A percentile compares a stretch with the other conserved stretches of the same genome.
phyloP scores from a whole-genome alignment of 2,888 invertebrate species.

The Chromoteleia sp. region DNA sequence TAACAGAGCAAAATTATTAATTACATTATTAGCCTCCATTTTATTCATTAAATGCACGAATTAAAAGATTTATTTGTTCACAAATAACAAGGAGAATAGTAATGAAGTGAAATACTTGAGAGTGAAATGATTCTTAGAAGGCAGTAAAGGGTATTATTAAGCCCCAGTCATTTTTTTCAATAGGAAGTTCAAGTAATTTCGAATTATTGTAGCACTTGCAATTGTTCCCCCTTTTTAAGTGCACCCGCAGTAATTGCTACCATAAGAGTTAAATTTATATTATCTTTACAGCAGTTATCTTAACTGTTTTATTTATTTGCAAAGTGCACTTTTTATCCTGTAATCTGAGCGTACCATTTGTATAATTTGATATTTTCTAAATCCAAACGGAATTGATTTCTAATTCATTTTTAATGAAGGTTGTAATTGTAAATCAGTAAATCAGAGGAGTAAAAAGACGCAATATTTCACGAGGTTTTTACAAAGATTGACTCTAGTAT shows the following conservation, averaged over 20 bases:
- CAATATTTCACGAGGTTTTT: too few relatives aligned
- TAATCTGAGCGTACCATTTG: too few relatives aligned
- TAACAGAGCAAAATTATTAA: too few relatives aligned
- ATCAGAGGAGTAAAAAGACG: too few relatives aligned
- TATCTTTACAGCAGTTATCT: neutral
- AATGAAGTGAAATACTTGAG: constrained; percentile 1
- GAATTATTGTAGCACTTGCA: constrained; percentile 3
- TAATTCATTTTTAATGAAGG: too few relatives aligned
- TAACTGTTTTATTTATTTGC: neutral
- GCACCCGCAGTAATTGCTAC: neutral
- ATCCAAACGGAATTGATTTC: too few relatives aligned
- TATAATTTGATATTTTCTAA: too few relatives aligned
- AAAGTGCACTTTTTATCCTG: neutral
- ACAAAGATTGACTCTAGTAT: too few relatives aligned
- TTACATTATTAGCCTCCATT: too few relatives aligned
- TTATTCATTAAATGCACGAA: neutral
- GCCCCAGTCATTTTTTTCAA: constrained; percentile 8
- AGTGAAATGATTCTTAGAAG: constrained; percentile 15
- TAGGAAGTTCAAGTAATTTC: constrained; percentile 23
- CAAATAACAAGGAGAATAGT: neutral
- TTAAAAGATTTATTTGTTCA: neutral
- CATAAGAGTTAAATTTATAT: neutral
- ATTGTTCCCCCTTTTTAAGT: constrained; percentile 5
- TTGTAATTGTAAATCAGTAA: too few relatives aligned
- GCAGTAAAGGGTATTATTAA: constrained; percentile 5